Base-by-base conservation (phyloP, 1,140 invertebrate species). In the Drosophila repletoides region DNA sequence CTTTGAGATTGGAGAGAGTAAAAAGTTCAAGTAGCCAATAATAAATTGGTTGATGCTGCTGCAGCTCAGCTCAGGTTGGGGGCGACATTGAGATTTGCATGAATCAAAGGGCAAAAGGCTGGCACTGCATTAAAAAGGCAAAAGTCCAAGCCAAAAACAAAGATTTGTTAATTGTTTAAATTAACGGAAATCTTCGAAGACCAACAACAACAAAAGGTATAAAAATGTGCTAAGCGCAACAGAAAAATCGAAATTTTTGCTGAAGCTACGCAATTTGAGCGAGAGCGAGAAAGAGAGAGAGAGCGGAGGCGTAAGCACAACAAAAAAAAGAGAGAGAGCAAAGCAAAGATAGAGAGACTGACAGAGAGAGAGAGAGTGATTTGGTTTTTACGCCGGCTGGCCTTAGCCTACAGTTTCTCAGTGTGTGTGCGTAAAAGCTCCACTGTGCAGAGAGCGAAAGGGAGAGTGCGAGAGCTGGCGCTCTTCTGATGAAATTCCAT, bases 401-500 rank as follows among this genome's bases (percentile, higher is more conserved):
- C 55, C 43, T 66, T 33, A 43, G 22, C 24, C 41, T 56, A 64
- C 60, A 61, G 56, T 41, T 67, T 46, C 58, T n/a, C n/a, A n/a
- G 48, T 29, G 7, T 29, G 43, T 59, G 4, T 40, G 24, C 14
- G 58, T 24, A 51, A 51, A 76, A 61, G 58, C 41, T 76, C 9
- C 3, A 2, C 14, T 12, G n/a, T 22, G 6, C 12, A 56, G 17
- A 56, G 59, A 45, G 52, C 15, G 12, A 21, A 15, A 15, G 10
- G n/a, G 34, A 38, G 15, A 49, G 43, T 21, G 36, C 9, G 28
- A 9, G 12, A 2, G 38, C 14, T 29, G 33, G 28, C 58, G 51
- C 64, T 53, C 61, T 72, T 73, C 83, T 89, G 76, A 81, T 89
- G 88, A 89, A 89, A 89, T 89, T 88, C 83, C 55, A 53, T 75